A percentile compares a stretch with the other conserved stretches of the same genome.
Evolutionary conservation across 2,113 vertebrate species (phyloP).

Genomic region (Apeltes quadracus): DNA sequence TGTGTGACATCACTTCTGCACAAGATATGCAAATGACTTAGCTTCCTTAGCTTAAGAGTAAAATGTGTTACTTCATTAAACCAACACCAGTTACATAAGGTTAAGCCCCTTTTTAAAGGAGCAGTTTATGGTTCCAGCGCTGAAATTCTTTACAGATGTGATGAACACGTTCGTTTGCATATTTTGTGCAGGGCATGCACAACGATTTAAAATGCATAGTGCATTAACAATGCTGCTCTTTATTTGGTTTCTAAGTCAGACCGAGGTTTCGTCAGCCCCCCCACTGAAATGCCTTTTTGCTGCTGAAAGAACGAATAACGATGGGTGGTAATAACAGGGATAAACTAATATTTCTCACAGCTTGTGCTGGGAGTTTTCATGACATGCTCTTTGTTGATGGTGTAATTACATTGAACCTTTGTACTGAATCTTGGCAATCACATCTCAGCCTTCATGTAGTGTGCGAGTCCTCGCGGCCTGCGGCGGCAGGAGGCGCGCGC

Average conservation of each 20-base stretch:
- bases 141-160: conserved; percentile 51
- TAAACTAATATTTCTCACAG: conserved; percentile 45
- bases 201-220: conserved; percentile 66
- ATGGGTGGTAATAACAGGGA: conserved; percentile 60
- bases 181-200: conserved; percentile 74
- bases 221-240: conserved; percentile 79
- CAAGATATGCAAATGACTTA: conserved; percentile 79
- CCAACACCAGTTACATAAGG: conserved; percentile 55
- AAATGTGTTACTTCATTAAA: conserved; percentile 47
- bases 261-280: conserved; percentile 67
- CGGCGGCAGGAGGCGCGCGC: conserved; percentile 41
- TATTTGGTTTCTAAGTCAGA: conserved; percentile 59
- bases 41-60: conserved; percentile 47
- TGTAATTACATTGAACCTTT: conserved; percentile 55
- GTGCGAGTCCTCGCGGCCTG: conserved; percentile 39
- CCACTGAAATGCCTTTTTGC: conserved; percentile 76
- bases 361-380: conserved; percentile 58
- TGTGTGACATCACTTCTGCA: conserved; percentile 76
- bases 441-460: conserved; percentile 53
- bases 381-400: conserved; percentile 36
- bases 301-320: conserved; percentile 61
- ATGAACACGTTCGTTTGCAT: conserved; percentile 64
- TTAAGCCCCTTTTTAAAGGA: conserved; percentile 58
- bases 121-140: conserved; percentile 47
- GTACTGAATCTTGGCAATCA: conserved; percentile 55